Evolutionary conservation across 2,888 invertebrate species (phyloP).

Genomic region (Idaea biselata): DNA sequence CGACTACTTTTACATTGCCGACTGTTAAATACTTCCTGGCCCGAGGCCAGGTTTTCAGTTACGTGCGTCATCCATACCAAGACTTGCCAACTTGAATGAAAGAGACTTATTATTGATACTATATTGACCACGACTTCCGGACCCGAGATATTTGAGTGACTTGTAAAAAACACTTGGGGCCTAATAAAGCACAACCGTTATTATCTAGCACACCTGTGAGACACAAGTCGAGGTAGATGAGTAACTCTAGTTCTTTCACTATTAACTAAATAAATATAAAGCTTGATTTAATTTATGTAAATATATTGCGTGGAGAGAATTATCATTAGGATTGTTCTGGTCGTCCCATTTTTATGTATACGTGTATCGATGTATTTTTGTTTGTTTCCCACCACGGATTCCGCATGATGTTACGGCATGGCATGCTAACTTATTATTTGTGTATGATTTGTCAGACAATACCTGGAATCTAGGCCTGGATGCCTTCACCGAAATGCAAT

Average conservation of each 20-base stretch:
- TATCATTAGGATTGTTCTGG: constrained; percentile 7
- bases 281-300: constrained; percentile 23
- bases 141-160: constrained; percentile 18
- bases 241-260: constrained; percentile 27
- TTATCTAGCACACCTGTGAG: constrained; percentile 26
- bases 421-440: constrained; percentile 75
- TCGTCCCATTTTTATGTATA: constrained; percentile 26
- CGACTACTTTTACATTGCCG: background rate
- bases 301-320: constrained; percentile 13
- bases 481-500: constrained; percentile 66
- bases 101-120: background rate
- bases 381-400: constrained; percentile 48
- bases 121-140: background rate
- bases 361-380: constrained; percentile 35
- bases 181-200: constrained; percentile 24
- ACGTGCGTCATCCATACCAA: too few relatives aligned
- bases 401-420: constrained; percentile 74
- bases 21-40: too few relatives aligned
- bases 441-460: constrained; percentile 78
- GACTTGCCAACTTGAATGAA: background rate
- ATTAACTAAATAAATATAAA: constrained; percentile 22
- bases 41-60: background rate
- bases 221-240: constrained; percentile 22
- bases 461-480: constrained; percentile 77
- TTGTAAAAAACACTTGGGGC: constrained; percentile 29